Evolutionary conservation across 1,140 invertebrate genomes (phyloP), one percentile per base, ranked within the genome.

Genomic region (Andrena cerasifolii): DNA sequence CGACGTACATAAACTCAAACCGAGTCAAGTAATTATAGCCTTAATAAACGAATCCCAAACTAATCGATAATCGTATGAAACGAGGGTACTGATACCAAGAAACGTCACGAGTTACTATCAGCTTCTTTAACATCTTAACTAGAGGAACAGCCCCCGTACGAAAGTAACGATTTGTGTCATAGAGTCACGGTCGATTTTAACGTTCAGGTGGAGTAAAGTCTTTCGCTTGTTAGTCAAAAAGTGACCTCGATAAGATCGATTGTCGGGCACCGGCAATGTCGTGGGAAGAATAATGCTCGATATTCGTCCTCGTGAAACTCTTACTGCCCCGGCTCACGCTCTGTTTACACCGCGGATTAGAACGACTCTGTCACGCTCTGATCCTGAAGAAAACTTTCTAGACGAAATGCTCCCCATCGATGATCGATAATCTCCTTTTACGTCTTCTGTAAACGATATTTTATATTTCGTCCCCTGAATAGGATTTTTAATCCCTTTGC

Each of bases 341-440:
- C 91, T 92, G 88, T 87, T 92, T 91, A 73, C 77, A 83, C 47
- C 71, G 74, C 51, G 86, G 85, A 90, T 91, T 85, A 86, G 81
- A 81, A 82, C 84, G 79, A 87, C 88, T 87, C 83, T 89, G 90
- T 91, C 87, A 91, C 87, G 90, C 89, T 92, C 88, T 80, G 74
- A 85, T 86, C 87, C 74, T 88, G 70, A 49, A 67, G 72, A 40
- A 79, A 77, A 86, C 89, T 89, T 89, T 90, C 86, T 88, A 89
- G 67, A 66, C n/a, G 7, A 21, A 26, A 26, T 12, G 3, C 21
- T 76, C 31, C 56, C 24, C 33, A 40, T 43, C 67, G 56, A 78
- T 67, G 67, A 79, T 84, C 82, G 76, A 83, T 84, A 40, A 43
- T 61, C 33, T 10, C n/a, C 3, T 33, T 61, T 61, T 24, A 61